phyloP scores from a whole-genome alignment of 2,113 vertebrate genomes.

The Sylvia atricapilla region DNA sequence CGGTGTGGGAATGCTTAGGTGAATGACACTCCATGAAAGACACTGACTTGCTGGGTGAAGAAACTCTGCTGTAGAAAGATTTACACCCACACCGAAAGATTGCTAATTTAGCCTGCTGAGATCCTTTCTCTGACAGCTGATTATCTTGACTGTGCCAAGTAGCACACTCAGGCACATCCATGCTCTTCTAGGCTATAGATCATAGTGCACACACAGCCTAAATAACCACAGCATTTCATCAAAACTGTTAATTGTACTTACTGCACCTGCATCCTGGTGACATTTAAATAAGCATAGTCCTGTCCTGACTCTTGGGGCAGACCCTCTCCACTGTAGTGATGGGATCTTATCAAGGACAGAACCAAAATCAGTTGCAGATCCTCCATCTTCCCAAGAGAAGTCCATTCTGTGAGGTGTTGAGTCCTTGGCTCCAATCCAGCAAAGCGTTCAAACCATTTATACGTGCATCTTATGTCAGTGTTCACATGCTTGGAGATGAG shows the following conservation, averaged over 20 bases:
- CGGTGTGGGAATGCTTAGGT: neutral
- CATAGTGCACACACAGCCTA: neutral
- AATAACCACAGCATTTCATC: neutral
- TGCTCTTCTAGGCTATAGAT: neutral
- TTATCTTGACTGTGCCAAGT: neutral
- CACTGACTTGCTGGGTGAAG: neutral
- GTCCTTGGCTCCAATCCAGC: neutral
- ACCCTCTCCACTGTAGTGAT: neutral
- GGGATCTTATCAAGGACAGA: neutral
- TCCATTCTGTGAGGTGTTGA: neutral
- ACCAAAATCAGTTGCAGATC: neutral
- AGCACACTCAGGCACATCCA: neutral
- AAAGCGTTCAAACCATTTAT: neutral
- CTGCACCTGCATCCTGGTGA: neutral
- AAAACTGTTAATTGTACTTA: neutral
- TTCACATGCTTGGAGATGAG: neutral
- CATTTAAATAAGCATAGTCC: neutral
- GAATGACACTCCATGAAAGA: neutral
- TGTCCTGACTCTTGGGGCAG: neutral
- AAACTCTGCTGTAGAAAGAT: neutral
- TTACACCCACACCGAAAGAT: neutral
- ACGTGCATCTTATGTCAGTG: neutral
- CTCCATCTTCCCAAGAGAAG: neutral
- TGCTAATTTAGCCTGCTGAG: neutral
- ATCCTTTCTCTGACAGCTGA: neutral